Base-by-base conservation (phyloP, 2,113 vertebrate species). In the Lepisosteus oculatus region DNA sequence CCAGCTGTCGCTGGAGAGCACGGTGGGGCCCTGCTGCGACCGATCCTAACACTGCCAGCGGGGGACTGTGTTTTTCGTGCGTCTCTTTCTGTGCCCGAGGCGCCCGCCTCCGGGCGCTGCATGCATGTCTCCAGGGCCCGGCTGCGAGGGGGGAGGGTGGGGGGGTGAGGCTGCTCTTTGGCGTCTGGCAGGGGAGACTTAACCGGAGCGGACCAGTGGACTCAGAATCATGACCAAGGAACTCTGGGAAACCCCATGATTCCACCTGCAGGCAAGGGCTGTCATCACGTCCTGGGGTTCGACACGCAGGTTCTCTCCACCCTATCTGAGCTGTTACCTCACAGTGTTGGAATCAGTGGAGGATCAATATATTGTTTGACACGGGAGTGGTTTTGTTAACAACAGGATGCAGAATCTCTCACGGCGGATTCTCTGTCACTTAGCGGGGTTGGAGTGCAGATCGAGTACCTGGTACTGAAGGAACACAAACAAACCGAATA, bases 1-100 rank as follows among this genome's bases (percentile, higher is more conserved):
- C 11, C 97, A 99, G 86, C 91, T 99, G 88, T 99, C 97, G 70
- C 88, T 99, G 78, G 97, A 99, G 90, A 99, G 97, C 93, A 96
- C 95, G 76, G 93, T 98, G 43, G 95, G 94, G 79, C 97, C 97
- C 68, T 97, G 96, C 55, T 95, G 97, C 63, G 97, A 99, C 87
- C 93, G 96, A 76, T 94, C 95, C 81, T 99, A 97, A 91, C 89
- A 86, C 1, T 8, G 73, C 77, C 81, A 83, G 75, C 42, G 70
- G 74, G 78, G 68, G 68, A 83, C 80, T 78, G 73, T 67, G 80
- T 70, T 78, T 75, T 88, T 81, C 83, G 81, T 85, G 78, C 84
- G 83, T 78, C 86, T 83, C 80, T 84, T 82, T 86, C 85, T 87
- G 80, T 80, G 79, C 55, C 47, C n/a, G 68, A 15, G 86, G 7